phyloP scores from a whole-genome alignment of 2,113 vertebrate species.

The Eudorcas thomsonii region DNA sequence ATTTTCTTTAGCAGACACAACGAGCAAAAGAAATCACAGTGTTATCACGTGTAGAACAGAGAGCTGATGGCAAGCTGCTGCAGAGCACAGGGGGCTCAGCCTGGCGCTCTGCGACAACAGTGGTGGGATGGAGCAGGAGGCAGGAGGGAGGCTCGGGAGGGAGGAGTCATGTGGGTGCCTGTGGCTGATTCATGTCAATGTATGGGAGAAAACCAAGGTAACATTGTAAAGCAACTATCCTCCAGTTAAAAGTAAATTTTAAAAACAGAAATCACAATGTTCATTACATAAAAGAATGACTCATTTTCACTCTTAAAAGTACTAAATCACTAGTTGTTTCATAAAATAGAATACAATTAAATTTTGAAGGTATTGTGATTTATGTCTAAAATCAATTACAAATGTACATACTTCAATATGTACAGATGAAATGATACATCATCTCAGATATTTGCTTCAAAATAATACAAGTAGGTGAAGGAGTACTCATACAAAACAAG shows the following conservation, averaged over 20 bases:
- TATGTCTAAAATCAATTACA: neutral
- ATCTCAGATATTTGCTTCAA: neutral
- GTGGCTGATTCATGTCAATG: neutral
- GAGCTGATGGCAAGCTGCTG: neutral
- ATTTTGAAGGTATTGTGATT: neutral
- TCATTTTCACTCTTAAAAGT: conserved; percentile 11
- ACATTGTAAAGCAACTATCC: neutral
- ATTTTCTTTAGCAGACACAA: conserved; percentile 8
- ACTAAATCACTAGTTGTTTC: neutral
- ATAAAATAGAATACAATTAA: neutral
- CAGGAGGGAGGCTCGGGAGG: neutral
- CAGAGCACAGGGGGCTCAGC: neutral
- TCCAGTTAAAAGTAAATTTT: neutral
- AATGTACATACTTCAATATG: neutral
- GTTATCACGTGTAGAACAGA: neutral
- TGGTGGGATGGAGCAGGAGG: neutral
- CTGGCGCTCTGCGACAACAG: neutral
- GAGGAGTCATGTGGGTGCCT: neutral
- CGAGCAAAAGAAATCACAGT: neutral
- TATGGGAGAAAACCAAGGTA: neutral
- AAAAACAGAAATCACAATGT: neutral
- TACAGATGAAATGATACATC: neutral
- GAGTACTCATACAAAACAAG: neutral
- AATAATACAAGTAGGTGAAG: neutral
- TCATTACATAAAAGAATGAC: neutral